These are phyloP conservation scores for Scolopax bukidnonensis DNA, from an alignment of 2,797 vertebrate genomes.

Conservation along the genomic window DNA sequence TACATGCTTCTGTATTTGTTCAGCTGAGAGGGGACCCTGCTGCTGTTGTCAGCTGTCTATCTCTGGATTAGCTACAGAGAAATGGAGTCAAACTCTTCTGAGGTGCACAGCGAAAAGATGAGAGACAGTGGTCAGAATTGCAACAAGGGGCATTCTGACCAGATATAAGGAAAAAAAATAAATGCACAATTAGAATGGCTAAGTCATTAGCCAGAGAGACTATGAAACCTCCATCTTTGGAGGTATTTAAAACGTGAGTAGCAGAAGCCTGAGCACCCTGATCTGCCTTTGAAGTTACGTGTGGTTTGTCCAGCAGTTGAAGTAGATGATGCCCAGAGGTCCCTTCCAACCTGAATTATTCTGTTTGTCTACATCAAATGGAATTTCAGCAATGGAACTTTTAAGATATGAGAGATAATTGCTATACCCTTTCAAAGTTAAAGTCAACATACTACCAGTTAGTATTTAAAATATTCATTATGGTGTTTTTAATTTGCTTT, in stretches of 20 bases:
- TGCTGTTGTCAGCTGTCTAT: neutral
- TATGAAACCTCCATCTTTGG: neutral
- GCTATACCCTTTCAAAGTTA: neutral
- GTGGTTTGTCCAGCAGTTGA: neutral
- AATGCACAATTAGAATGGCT: neutral
- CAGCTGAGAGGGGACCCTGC: neutral
- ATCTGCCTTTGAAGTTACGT: neutral
- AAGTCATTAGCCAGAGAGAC: neutral
- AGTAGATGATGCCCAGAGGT: neutral
- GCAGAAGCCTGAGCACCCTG: neutral
- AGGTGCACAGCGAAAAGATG: neutral
- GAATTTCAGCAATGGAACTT: neutral
- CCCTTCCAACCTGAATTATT: neutral
- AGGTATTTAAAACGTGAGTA: neutral
- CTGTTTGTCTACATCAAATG: neutral
- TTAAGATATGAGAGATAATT: neutral
- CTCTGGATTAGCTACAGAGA: neutral
- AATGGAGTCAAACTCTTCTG: neutral
- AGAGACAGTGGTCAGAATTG: neutral
- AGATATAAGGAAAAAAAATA: neutral
- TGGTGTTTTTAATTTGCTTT: neutral
- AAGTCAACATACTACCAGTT: neutral
- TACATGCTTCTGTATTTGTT: neutral
- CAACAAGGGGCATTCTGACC: neutral
- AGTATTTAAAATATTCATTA: neutral